Evolutionary conservation across 2,888 invertebrate species (phyloP), one percentile per base, ranked within the genome.

Genomic region (Orthosia gothica): DNA sequence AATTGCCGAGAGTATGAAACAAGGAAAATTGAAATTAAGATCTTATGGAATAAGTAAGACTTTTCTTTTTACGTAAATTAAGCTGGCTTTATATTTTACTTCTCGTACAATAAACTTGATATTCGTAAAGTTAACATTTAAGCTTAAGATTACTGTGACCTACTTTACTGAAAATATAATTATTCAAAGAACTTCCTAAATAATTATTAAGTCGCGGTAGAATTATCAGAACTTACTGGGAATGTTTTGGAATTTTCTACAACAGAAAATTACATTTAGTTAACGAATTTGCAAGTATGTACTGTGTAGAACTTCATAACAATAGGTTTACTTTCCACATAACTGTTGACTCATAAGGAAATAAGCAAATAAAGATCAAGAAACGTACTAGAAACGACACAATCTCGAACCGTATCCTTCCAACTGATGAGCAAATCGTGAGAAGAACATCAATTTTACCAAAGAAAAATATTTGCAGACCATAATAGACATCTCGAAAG

Each of bases 1-100:
- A 66, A 67, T 49, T 79, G 32, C 18, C 13, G 63, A 64, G 55
- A 47, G 3, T 78, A 55, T 49, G 49, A 78, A n/a, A 45, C 49
- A 67, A 67, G 45, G 58, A 68, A 81, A 55, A 64, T 67, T 68
- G 7, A 52, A 68, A 65, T 81, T 64, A 64, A 50, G 12, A 11
- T 54, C 58, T 63, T 16, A 67, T 23, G 57, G 57, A 54, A 54
- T 40, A 16, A 50, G 40, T 45, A 20, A 52, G 63, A 50, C 54
- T 67, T 76, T 81, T 67, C 45, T 47, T 68, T 20, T 68, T 20
- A 47, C 11, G n/a, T 32, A 63, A 66, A 47, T 45, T 55, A 45
- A 57, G 47, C 26, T 52, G 20, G 54, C 47, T 80, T 26, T 26
- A 16, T 45, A 40, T 47, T 59, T 54, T 49, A 40, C 64, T 67